A percentile compares a stretch with the other conserved stretches of the same genome.
Evolutionary conservation across 2,113 vertebrate species (phyloP).

Genomic region (Stegostoma tigrinum): DNA sequence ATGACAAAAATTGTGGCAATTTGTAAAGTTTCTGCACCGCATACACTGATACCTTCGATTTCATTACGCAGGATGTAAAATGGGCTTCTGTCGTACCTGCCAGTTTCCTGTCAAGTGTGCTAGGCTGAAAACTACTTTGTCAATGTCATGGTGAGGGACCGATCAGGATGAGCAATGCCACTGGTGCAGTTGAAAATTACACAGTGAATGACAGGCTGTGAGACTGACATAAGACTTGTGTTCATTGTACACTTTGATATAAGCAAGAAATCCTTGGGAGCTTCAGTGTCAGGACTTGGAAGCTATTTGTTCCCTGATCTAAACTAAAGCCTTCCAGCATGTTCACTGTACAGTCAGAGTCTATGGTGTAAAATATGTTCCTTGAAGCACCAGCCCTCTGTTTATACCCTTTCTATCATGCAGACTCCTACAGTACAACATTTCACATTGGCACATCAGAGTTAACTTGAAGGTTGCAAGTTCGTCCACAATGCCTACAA

Average conservation of each 20-base stretch:
- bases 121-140: background rate
- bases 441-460: background rate
- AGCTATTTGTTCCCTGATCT: background rate
- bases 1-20: background rate
- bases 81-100: background rate
- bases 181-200: background rate
- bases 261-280: background rate
- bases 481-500: background rate
- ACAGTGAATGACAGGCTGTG: background rate
- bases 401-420: background rate
- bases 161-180: background rate
- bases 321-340: background rate
- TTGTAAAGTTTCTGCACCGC: background rate
- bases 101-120: background rate
- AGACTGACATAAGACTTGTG: background rate
- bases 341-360: background rate
- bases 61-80: background rate
- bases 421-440: background rate
- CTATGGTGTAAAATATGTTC: background rate
- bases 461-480: background rate
- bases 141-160: background rate
- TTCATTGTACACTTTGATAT: background rate
- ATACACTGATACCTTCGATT: background rate
- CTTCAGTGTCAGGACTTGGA: background rate
- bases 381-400: background rate